A percentile compares a stretch with the other conserved stretches of the same genome.
Evolutionary conservation across 1,140 invertebrate genomes (phyloP).

Genomic region (Drepana arcuata): DNA sequence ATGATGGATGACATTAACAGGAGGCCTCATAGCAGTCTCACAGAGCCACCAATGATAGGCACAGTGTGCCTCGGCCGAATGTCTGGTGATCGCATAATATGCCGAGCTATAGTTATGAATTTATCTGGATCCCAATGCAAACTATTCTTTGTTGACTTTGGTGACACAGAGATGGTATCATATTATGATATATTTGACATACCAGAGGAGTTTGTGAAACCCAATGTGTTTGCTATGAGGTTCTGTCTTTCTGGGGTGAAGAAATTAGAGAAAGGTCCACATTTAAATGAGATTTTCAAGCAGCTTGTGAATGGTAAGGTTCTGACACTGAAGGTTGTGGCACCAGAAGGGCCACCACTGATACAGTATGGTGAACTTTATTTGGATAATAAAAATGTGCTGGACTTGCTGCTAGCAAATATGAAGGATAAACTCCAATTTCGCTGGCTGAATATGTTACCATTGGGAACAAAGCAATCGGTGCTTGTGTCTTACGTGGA

Average conservation of each 20-base stretch:
- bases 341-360: conserved; percentile 77
- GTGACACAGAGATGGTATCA: conserved; percentile 79
- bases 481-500: conserved; percentile 81
- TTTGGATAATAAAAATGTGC: conserved; percentile 71
- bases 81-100: conserved; percentile 75
- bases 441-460: conserved; percentile 64
- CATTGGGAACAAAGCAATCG: conserved; percentile 63
- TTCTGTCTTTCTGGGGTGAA: conserved; percentile 80
- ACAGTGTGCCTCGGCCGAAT: conserved; percentile 81
- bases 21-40: conserved; percentile 72
- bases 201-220: conserved; percentile 78
- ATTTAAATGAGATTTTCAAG: conserved; percentile 80
- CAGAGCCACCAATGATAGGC: conserved; percentile 77
- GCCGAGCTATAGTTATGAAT: conserved; percentile 81
- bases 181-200: conserved; percentile 81
- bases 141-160: conserved; percentile 85
- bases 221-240: conserved; percentile 80
- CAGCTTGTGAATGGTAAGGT: conserved; percentile 75
- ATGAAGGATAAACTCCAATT: conserved; percentile 58
- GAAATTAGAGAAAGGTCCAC: conserved; percentile 75
- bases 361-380: conserved; percentile 81
- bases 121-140: conserved; percentile 74
- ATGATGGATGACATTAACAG: conserved; percentile 80
- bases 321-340: conserved; percentile 75
- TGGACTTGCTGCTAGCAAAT: conserved; percentile 66